Percentiles rank a stretch among this genome's conserved stretches.
Evolutionary conservation across 2,797 vertebrate species (phyloP).

Genomic region (Notoglanidium macrostoma): DNA sequence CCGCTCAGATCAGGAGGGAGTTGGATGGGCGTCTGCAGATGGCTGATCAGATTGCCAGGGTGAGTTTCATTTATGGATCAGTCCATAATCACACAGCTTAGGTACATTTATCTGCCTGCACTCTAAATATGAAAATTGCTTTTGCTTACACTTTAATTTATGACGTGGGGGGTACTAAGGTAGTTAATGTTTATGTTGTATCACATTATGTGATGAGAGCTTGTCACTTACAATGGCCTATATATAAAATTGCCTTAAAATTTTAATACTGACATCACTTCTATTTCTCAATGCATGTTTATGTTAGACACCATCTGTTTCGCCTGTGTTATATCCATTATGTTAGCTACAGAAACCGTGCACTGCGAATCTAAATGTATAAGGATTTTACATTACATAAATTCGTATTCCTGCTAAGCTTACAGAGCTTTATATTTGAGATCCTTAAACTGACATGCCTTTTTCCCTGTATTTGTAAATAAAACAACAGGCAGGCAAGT

Average conservation of each 20-base stretch:
- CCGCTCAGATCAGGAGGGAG: conserved; percentile 96
- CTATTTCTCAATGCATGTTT: background rate
- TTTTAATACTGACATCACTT: background rate
- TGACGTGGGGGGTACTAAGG: background rate
- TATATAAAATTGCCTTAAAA: background rate
- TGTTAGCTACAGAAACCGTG: background rate
- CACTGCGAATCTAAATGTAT: background rate
- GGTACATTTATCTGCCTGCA: conserved; percentile 17
- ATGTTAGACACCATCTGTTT: background rate
- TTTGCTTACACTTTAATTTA: conserved; percentile 16
- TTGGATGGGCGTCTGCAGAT: conserved; percentile 98
- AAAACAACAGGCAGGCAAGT: conserved; percentile 84
- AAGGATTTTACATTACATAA: background rate
- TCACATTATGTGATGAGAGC: background rate
- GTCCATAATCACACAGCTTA: conserved; percentile 21
- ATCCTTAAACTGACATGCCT: background rate
- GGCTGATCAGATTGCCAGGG: conserved; percentile 99
- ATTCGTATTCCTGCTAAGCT: background rate
- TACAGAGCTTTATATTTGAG: background rate
- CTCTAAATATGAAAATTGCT: background rate
- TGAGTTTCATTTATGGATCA: conserved; percentile 71
- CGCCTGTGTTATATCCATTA: background rate
- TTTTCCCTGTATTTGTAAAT: background rate
- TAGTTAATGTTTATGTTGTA: background rate
- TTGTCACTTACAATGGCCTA: background rate